Conservation (phyloP, 2,113 vertebrate genomes). For the Colossoma macropomum region DNA sequence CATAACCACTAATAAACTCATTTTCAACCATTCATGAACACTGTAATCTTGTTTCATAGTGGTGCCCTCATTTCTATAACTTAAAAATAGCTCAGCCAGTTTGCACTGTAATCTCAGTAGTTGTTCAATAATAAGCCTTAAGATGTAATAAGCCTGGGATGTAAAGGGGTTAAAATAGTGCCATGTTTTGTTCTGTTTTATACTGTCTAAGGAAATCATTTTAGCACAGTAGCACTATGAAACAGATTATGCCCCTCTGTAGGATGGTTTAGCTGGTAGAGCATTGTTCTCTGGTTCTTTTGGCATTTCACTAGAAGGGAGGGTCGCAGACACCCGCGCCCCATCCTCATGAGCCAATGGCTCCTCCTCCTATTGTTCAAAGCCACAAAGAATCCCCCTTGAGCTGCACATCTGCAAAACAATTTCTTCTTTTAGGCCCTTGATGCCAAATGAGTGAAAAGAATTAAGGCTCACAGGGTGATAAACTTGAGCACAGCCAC, state of each 20-base stretch:
- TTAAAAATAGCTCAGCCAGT: too few species aligned
- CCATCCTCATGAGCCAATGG: slow-evolving; percentile 13
- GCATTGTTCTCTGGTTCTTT: slow-evolving; percentile 31
- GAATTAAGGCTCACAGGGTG: slow-evolving; percentile 30
- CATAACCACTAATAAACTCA: too few species aligned
- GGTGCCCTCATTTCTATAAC: too few species aligned
- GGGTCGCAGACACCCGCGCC: background rate
- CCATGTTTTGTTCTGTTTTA: background rate
- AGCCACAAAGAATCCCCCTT: slow-evolving; percentile 40
- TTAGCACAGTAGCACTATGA: background rate
- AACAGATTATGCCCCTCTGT: slow-evolving; percentile 27
- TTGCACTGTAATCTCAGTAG: too few species aligned
- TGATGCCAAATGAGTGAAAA: background rate
- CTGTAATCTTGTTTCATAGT: too few species aligned
- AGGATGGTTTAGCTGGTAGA: slow-evolving; percentile 18
- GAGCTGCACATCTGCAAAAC: slow-evolving; percentile 42
- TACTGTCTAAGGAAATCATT: background rate
- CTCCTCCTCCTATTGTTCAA: slow-evolving; percentile 36
- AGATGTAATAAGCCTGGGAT: too few species aligned
- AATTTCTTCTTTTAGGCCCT: slow-evolving; percentile 28
- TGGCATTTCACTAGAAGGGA: slow-evolving; percentile 22
- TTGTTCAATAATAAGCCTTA: too few species aligned
- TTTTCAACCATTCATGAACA: too few species aligned
- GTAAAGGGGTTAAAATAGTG: background rate
- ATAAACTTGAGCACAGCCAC: slow-evolving; percentile 17